Percentiles rank a stretch among this genome's conserved stretches.
phyloP scores from a whole-genome alignment of 2,888 invertebrate species.

The Cheilosia impressa region DNA sequence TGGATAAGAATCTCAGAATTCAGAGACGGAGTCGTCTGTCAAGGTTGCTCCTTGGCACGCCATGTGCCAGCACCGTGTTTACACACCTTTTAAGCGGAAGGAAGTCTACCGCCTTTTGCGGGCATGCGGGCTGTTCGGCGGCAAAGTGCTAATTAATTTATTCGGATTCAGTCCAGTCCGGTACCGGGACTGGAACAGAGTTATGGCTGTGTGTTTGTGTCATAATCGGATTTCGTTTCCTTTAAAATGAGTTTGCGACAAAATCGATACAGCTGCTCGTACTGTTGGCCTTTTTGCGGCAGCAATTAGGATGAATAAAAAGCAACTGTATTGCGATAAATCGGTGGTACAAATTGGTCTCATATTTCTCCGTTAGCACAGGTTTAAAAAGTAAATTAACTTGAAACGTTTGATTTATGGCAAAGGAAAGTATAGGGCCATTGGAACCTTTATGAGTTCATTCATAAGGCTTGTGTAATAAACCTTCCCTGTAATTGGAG shows the following conservation, averaged over 20 bases:
- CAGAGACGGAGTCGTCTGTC: slow-evolving; percentile 44
- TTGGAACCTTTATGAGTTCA: not conserved
- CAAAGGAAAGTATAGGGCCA: not conserved
- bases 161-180: slow-evolving; percentile 11
- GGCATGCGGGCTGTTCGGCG: not conserved
- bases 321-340: slow-evolving; percentile 16
- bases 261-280: slow-evolving; percentile 36
- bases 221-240: slow-evolving; percentile 41
- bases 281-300: slow-evolving; percentile 9
- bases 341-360: slow-evolving; percentile 48
- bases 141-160: slow-evolving; percentile 58
- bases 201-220: slow-evolving; percentile 45
- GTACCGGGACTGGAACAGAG: slow-evolving; percentile 9
- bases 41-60: slow-evolving; percentile 68
- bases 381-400: not conserved
- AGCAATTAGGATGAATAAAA: slow-evolving; percentile 12
- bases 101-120: slow-evolving; percentile 57
- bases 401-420: slow-evolving; percentile 22
- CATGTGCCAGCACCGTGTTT: slow-evolving; percentile 16
- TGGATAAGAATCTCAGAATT: slow-evolving; percentile 61
- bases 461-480: not conserved
- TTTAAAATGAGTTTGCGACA: not conserved
- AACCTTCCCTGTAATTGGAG: not conserved
- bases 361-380: slow-evolving; percentile 1
- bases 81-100: slow-evolving; percentile 61